Conservation (phyloP, 2,888 invertebrate genomes). For the Enoplolaimus lenunculus region DNA sequence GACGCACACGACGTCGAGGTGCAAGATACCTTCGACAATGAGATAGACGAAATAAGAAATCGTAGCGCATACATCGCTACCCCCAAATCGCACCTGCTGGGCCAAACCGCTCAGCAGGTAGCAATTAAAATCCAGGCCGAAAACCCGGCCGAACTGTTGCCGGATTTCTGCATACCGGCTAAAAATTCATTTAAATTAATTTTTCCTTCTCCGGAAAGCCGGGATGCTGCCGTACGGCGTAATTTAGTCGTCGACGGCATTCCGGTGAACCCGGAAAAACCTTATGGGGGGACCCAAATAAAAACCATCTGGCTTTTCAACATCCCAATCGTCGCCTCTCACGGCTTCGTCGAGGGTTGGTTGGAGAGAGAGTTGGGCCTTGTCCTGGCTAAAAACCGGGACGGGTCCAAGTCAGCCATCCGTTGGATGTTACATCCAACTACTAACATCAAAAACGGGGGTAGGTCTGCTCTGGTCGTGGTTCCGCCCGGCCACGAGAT, state of each 20-base stretch:
- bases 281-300: neutral
- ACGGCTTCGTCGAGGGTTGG: neutral
- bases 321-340: neutral
- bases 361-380: neutral
- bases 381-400: neutral
- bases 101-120: no score
- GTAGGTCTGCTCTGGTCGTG: slow-evolving; percentile 11
- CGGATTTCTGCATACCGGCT: neutral
- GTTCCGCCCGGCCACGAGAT: neutral
- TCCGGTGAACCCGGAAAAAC: neutral
- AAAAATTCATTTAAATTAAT: neutral
- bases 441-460: slow-evolving; percentile 14
- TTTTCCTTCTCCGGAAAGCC: neutral
- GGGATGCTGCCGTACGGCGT: neutral
- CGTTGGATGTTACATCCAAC: neutral
- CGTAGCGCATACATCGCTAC: no score
- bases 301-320: neutral
- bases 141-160: neutral
- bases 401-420: neutral
- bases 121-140: neutral
- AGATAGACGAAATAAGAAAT: no score
- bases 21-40: no score
- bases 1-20: no score
- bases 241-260: neutral
- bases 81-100: no score